phyloP scores from a whole-genome alignment of 2,888 invertebrate species.

The Leptopilina syphax region DNA sequence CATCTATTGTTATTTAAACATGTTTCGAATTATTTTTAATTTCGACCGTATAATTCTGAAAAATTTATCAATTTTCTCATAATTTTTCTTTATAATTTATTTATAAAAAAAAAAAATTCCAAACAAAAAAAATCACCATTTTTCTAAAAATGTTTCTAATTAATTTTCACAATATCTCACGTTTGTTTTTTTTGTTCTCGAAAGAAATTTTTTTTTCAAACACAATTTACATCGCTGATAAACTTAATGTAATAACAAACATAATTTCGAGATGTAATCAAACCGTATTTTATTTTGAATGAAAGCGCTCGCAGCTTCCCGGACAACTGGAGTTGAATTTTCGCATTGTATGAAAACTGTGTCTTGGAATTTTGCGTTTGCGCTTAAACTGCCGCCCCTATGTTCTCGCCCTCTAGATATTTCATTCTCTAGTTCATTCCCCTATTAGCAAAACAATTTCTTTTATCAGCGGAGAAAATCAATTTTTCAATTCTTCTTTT shows the following conservation, averaged over 20 bases:
- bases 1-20: too few relatives aligned
- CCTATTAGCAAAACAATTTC: too few relatives aligned
- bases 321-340: constrained; percentile 31
- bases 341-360: background rate
- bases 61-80: too few relatives aligned
- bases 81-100: too few relatives aligned
- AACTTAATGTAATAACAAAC: background rate
- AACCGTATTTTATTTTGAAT: background rate
- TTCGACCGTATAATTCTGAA: too few relatives aligned
- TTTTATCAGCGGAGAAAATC: constrained; percentile 16
- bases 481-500: background rate
- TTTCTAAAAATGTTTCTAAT: too few relatives aligned
- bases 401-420: constrained; percentile 22
- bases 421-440: background rate
- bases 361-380: constrained; percentile 27
- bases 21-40: too few relatives aligned
- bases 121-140: too few relatives aligned
- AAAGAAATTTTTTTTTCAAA: background rate
- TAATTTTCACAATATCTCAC: constrained; percentile 4
- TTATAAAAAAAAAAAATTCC: too few relatives aligned
- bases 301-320: constrained; percentile 29
- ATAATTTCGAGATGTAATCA: background rate
- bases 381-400: constrained; percentile 18
- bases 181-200: background rate
- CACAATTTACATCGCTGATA: constrained; percentile 4